A percentile compares a stretch with the other conserved stretches of the same genome.
phyloP scores from a whole-genome alignment of 1,140 invertebrate genomes.

The Rhizoglyphus robini region DNA sequence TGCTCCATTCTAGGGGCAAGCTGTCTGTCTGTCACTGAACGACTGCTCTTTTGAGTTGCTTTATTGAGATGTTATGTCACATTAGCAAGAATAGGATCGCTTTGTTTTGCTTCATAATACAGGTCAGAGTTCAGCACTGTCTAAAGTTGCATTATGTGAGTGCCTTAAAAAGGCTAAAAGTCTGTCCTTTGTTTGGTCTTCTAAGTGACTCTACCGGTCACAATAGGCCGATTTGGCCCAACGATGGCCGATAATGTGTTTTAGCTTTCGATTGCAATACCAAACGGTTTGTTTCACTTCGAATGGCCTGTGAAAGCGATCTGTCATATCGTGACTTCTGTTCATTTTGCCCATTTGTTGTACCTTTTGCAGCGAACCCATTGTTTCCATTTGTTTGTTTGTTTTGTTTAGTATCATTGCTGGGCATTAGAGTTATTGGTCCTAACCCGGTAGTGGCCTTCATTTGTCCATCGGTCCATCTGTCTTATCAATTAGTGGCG shows the following conservation, averaged over 20 bases:
- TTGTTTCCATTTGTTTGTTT: slow-evolving; percentile 6
- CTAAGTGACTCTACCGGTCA: neutral
- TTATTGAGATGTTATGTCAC: slow-evolving; percentile 15
- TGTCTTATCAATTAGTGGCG: no score
- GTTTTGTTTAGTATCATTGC: neutral
- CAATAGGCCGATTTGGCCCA: neutral
- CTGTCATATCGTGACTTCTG: neutral
- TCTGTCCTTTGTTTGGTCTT: neutral
- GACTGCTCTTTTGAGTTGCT: no score
- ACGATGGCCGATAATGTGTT: slow-evolving; percentile 3
- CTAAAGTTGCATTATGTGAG: no score
- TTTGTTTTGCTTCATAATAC: neutral
- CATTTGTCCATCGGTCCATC: no score
- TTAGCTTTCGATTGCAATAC: neutral
- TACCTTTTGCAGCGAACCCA: neutral
- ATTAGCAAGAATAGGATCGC: neutral
- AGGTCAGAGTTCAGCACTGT: neutral
- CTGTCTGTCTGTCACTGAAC: neutral
- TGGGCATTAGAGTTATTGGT: neutral
- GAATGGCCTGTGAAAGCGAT: slow-evolving; percentile 3
- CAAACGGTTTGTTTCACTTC: neutral
- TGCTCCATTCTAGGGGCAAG: no score
- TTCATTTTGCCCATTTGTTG: neutral
- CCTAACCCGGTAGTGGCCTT: neutral
- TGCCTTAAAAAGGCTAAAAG: no score